Percentiles rank a stretch among this genome's conserved stretches.
These are phyloP conservation scores for Drosophila azteca DNA, from an alignment of 1,140 invertebrate genomes.

Conservation along the genomic window DNA sequence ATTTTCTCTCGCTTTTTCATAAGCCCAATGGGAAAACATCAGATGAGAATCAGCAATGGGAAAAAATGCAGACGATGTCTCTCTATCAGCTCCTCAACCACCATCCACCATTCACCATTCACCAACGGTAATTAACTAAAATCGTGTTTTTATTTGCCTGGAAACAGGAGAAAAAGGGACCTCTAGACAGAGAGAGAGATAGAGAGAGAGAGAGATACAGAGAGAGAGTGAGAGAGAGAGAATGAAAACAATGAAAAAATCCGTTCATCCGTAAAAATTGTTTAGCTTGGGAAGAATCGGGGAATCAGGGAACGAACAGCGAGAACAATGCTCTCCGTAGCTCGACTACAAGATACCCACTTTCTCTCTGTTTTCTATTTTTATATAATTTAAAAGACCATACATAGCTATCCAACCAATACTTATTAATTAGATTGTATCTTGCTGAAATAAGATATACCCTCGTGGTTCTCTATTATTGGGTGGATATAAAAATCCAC, in stretches of 20 bases:
- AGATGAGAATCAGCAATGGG: slow-evolving; percentile 56
- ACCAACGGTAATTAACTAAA: slow-evolving; percentile 69
- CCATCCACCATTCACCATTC: neutral
- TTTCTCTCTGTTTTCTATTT: no score
- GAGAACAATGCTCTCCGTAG: neutral
- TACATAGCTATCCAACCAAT: no score
- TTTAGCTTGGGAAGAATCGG: slow-evolving; percentile 44
- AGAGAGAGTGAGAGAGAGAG: slow-evolving; percentile 8
- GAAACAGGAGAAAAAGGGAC: slow-evolving; percentile 13
- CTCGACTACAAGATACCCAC: slow-evolving; percentile 11
- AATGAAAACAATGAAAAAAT: slow-evolving; percentile 53
- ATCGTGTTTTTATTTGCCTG: slow-evolving; percentile 52
- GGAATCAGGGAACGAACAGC: slow-evolving; percentile 31
- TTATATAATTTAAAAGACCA: no score
- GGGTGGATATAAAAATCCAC: slow-evolving; percentile 24
- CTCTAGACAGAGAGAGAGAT: no score
- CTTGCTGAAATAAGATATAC: no score
- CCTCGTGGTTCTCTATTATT: no score
- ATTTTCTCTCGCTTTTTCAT: slow-evolving; percentile 3
- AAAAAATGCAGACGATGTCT: slow-evolving; percentile 30
- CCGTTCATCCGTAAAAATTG: slow-evolving; percentile 73
- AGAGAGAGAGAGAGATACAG: slow-evolving; percentile 3
- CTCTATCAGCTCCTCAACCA: slow-evolving; percentile 19
- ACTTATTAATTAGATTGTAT: no score
- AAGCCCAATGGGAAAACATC: slow-evolving; percentile 1